phyloP scores from a whole-genome alignment of 2,797 vertebrate species.

The Anomalospiza imberbis region DNA sequence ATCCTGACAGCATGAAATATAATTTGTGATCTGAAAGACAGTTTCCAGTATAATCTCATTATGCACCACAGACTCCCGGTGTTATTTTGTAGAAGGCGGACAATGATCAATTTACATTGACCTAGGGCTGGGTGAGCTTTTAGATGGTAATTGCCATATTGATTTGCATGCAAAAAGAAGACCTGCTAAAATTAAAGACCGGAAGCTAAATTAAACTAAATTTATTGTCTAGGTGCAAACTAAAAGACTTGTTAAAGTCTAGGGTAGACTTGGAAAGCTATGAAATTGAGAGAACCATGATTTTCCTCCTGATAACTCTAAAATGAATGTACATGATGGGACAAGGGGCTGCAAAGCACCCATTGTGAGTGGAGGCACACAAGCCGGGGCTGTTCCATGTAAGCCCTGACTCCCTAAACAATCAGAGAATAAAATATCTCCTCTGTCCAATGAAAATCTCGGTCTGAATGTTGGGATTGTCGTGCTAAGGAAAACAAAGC shows the following conservation, averaged over 20 bases:
- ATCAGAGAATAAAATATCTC: slow-evolving; percentile 62
- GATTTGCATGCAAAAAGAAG: slow-evolving; percentile 83
- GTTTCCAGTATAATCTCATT: slow-evolving; percentile 85
- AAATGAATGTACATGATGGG: neutral
- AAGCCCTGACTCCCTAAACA: slow-evolving; percentile 54
- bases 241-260: slow-evolving; percentile 64
- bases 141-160: slow-evolving; percentile 86
- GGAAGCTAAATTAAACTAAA: slow-evolving; percentile 81
- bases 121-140: slow-evolving; percentile 83
- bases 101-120: slow-evolving; percentile 88
- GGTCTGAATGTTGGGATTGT: slow-evolving; percentile 63
- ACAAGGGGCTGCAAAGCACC: neutral
- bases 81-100: slow-evolving; percentile 84
- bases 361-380: slow-evolving; percentile 40
- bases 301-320: neutral
- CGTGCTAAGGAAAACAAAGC: slow-evolving; percentile 65
- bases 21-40: slow-evolving; percentile 83
- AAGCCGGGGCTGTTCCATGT: slow-evolving; percentile 30
- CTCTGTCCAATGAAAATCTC: slow-evolving; percentile 64
- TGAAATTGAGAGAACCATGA: slow-evolving; percentile 23
- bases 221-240: slow-evolving; percentile 80
- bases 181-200: slow-evolving; percentile 82
- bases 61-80: slow-evolving; percentile 82
- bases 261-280: slow-evolving; percentile 33
- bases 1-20: slow-evolving; percentile 81